Percentiles rank a stretch among this genome's conserved stretches.
These are phyloP conservation scores for Prunella fulvescens DNA, from an alignment of 2,113 vertebrate genomes.

Conservation along the genomic window DNA sequence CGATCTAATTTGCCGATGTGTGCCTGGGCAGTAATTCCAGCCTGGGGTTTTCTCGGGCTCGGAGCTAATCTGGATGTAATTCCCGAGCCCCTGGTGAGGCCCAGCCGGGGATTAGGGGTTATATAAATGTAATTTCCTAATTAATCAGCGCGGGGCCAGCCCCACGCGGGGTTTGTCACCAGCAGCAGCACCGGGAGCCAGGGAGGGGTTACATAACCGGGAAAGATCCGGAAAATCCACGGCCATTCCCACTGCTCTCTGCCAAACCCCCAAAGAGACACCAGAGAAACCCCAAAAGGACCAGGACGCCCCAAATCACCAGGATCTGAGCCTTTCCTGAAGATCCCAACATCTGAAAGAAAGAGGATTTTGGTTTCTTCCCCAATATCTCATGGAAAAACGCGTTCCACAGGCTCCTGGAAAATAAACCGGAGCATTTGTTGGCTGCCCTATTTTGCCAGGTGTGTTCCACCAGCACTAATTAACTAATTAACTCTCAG, in stretches of 20 bases:
- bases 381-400: not conserved
- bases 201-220: not conserved
- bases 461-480: conserved; percentile 86
- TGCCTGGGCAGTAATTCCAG: conserved; percentile 19
- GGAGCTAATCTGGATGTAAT: conserved; percentile 76
- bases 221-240: not conserved
- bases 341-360: not conserved
- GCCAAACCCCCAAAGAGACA: fast-evolving
- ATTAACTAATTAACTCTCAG: conserved; percentile 91
- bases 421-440: conserved; percentile 30
- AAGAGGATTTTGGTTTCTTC: not conserved
- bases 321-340: not conserved
- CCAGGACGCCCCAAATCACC: fast-evolving
- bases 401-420: conserved; percentile 21
- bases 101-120: conserved; percentile 74
- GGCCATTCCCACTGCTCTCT: fast-evolving
- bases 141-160: conserved; percentile 66
- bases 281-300: not conserved
- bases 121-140: conserved; percentile 80
- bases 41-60: conserved; percentile 43
- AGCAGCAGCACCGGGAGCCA: fast-evolving
- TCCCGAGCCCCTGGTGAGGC: conserved; percentile 16
- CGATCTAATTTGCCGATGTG: not conserved
- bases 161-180: not conserved
- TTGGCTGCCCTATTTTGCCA: conserved; percentile 81